Evolutionary conservation across 2,113 vertebrate genomes (phyloP).

Genomic region (Charadrius vociferus): DNA sequence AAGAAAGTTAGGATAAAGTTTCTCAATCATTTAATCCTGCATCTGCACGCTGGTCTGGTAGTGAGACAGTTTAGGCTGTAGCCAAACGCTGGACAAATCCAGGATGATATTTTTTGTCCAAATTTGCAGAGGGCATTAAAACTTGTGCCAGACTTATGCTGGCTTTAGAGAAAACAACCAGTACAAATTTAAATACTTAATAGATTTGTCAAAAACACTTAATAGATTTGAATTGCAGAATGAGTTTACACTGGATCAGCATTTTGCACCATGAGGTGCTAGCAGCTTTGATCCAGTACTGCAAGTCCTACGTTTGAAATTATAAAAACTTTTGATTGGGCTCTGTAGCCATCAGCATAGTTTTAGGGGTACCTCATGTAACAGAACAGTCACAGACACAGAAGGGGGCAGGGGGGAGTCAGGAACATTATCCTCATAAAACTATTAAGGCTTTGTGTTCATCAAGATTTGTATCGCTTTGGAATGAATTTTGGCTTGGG

Average conservation of each 20-base stretch:
- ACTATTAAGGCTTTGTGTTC: neutral
- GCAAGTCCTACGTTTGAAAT: neutral
- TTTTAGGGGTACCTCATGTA: neutral
- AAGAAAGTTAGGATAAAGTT: neutral
- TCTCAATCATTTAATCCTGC: neutral
- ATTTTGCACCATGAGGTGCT: neutral
- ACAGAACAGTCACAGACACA: neutral
- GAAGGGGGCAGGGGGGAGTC: neutral
- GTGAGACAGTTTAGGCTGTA: neutral
- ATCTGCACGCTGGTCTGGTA: neutral
- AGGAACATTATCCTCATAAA: neutral
- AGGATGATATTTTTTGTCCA: neutral
- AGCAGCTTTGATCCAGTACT: neutral
- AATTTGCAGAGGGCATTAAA: neutral
- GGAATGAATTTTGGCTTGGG: neutral
- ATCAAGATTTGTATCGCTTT: neutral
- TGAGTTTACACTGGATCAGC: neutral
- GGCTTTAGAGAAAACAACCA: neutral
- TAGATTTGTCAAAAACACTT: neutral
- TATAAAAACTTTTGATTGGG: neutral
- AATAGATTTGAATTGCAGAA: neutral
- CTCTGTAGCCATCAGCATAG: neutral
- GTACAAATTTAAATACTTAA: neutral
- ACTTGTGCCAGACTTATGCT: neutral
- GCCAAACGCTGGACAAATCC: neutral